Evolutionary conservation across 2,797 vertebrate genomes (phyloP).

Genomic region (Streptopelia turtur): DNA sequence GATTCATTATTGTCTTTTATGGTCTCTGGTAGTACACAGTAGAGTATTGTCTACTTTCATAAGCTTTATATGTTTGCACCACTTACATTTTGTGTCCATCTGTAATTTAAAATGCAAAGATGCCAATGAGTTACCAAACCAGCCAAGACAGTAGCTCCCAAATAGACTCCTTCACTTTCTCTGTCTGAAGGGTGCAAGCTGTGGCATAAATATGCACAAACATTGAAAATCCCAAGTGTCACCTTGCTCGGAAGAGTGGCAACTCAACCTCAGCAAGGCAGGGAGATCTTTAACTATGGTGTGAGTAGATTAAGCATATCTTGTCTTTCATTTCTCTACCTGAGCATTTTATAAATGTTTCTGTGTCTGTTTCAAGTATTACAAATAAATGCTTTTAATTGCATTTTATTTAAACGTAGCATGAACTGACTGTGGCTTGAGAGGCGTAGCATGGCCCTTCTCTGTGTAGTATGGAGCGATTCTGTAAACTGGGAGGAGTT

Average conservation of each 20-base stretch:
- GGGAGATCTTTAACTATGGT: background rate
- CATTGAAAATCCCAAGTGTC: background rate
- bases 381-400: background rate
- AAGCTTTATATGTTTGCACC: background rate
- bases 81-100: background rate
- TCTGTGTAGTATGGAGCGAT: background rate
- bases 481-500: background rate
- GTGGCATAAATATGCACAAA: background rate
- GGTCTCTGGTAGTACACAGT: background rate
- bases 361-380: rapidly evolving
- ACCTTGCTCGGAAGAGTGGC: background rate
- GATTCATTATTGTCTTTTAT: background rate
- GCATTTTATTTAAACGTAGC: background rate
- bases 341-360: background rate
- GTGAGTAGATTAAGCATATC: background rate
- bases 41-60: background rate
- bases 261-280: background rate
- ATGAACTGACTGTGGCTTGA: background rate
- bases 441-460: background rate
- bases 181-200: background rate
- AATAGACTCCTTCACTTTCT: background rate
- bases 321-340: background rate
- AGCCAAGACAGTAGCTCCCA: background rate
- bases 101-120: background rate
- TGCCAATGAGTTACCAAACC: background rate